Evolutionary conservation across 2,797 vertebrate genomes (phyloP), one percentile per base, ranked within the genome.

Genomic region (Psittacula echo): DNA sequence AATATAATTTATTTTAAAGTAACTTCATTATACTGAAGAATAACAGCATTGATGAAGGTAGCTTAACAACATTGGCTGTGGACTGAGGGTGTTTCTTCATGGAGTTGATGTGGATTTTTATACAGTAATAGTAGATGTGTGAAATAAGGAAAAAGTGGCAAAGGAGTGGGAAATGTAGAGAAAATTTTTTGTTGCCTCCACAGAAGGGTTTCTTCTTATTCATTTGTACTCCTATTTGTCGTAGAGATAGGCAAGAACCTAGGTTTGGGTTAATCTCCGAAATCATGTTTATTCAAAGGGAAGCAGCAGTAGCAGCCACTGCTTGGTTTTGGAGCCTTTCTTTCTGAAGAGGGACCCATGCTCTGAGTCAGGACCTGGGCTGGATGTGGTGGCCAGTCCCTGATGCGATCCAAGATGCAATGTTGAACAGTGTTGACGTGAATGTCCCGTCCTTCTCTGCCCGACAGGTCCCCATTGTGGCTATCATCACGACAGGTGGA

Each of bases 401-500:
- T 7, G 0, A 0, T 30, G 48, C 24, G 56, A 21, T 75, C 27
- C 3, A 4, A 71, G n/a, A 10, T 21, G 41, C 13, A 11, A 1
- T 14, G 26, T 5, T 45, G 44, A 41, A 23, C 1, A 7, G 13
- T 48, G 7, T 34, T 3, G 1, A 6, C 56, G 34, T 67, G 14
- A 84, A 42, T n/a, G 30, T 53, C 23, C 50, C 81, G 18, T 62
- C 39, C 42, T 88, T 23, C 19, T 97, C 23, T 93, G 62, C 51
- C 72, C 67, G 11, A 37, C 93, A 99, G 99, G 97, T 99, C 24
- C 99, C 99, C 0, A 85, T 97, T 2, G 97, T 99, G 85, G 98
- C 99, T 27, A 88, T 99, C 91, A 98, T 99, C 97, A 98, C 98
- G 1, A 99, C 99, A 5, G 99, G 99, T 0, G 99, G 99, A 24